phyloP scores from a whole-genome alignment of 2,888 invertebrate genomes.

The Tachina grossa region DNA sequence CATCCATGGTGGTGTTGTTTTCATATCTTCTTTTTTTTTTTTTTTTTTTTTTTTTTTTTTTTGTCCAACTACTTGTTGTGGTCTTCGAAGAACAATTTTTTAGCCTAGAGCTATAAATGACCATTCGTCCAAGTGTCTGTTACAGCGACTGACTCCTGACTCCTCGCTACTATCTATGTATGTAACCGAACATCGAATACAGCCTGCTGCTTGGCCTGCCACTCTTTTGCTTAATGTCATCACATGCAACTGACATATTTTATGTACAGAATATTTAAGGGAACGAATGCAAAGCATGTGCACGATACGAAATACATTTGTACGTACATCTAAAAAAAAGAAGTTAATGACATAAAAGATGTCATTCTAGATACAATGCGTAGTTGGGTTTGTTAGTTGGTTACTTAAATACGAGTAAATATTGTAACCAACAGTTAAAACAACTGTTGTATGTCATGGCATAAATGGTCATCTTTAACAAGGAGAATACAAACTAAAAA shows the following conservation, averaged over 20 bases:
- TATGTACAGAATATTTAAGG: slow-evolving; percentile 66
- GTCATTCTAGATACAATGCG: slow-evolving; percentile 64
- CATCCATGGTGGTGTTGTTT: slow-evolving; percentile 20
- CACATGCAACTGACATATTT: slow-evolving; percentile 69
- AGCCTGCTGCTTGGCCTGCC: slow-evolving; percentile 31
- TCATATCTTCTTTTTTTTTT: background rate
- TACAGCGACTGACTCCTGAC: background rate
- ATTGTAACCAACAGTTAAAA: slow-evolving; percentile 56
- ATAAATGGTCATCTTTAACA: slow-evolving; percentile 56
- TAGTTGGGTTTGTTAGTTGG: slow-evolving; percentile 35
- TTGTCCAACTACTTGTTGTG: slow-evolving; percentile 53
- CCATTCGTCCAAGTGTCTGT: slow-evolving; percentile 45
- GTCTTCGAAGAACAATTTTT: slow-evolving; percentile 48
- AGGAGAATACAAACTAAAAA: slow-evolving; percentile 13
- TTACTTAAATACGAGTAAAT: slow-evolving; percentile 13
- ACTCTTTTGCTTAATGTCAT: slow-evolving; percentile 67
- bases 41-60: slow-evolving; percentile 34
- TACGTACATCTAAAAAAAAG: slow-evolving; percentile 12
- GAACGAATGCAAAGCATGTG: slow-evolving; percentile 51
- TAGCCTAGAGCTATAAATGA: slow-evolving; percentile 52
- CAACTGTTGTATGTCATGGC: slow-evolving; percentile 47
- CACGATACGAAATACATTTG: slow-evolving; percentile 2
- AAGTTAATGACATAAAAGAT: slow-evolving; percentile 66
- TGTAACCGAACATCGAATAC: slow-evolving; percentile 33
- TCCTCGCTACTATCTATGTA: background rate